Percentiles rank a stretch among this genome's conserved stretches.
These are phyloP conservation scores for Poecilia wingei DNA, from an alignment of 2,797 vertebrate species.

Conservation along the genomic window DNA sequence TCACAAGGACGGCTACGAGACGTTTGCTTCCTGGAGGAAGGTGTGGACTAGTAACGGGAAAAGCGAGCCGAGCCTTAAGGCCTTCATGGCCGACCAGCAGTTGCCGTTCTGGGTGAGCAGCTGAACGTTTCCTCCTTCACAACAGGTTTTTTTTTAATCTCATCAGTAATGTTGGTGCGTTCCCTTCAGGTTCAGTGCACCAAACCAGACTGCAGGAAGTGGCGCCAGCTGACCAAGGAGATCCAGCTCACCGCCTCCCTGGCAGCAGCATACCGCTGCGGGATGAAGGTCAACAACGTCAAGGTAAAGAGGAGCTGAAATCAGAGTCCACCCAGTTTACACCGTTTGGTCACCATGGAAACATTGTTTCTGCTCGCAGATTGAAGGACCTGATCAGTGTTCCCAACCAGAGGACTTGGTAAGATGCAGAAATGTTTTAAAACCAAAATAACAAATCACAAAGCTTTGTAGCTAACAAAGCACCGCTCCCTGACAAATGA, in stretches of 20 bases:
- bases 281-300: slow-evolving; percentile 89
- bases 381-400: slow-evolving; percentile 90
- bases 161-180: background rate
- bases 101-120: slow-evolving; percentile 95
- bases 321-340: background rate
- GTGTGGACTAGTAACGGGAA: slow-evolving; percentile 98
- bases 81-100: slow-evolving; percentile 98
- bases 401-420: slow-evolving; percentile 95
- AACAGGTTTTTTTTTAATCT: background rate
- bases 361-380: slow-evolving; percentile 69
- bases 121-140: background rate
- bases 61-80: slow-evolving; percentile 97
- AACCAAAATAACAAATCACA: background rate
- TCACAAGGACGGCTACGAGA: slow-evolving; percentile 98
- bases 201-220: slow-evolving; percentile 91
- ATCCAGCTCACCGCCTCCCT: slow-evolving; percentile 89
- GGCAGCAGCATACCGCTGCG: slow-evolving; percentile 90
- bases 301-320: slow-evolving; percentile 80
- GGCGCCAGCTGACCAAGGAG: slow-evolving; percentile 97
- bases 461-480: too few species aligned
- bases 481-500: background rate
- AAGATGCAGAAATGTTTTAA: slow-evolving; percentile 10
- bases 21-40: slow-evolving; percentile 92
- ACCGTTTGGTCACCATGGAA: background rate
- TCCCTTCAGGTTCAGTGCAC: slow-evolving; percentile 90